phyloP scores from a whole-genome alignment of 1,140 invertebrate genomes.

The Heliconius himera region DNA sequence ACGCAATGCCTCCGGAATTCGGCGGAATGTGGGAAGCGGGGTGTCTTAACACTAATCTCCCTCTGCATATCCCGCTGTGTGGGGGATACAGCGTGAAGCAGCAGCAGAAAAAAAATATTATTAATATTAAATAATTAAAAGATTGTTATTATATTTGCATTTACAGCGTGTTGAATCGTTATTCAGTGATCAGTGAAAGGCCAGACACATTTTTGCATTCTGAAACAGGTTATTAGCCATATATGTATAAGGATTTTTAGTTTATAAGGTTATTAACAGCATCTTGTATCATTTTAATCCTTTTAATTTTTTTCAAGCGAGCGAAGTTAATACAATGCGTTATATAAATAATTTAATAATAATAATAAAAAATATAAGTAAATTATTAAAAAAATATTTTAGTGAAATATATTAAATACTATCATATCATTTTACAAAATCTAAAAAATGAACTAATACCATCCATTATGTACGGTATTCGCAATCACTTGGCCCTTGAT shows the following conservation, averaged over 20 bases:
- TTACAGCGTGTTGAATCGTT: background rate
- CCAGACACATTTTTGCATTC: background rate
- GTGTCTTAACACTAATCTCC: too few relatives aligned
- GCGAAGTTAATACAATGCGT: background rate
- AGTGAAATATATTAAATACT: too few relatives aligned
- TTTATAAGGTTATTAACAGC: background rate
- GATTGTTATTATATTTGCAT: background rate
- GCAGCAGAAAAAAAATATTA: too few relatives aligned
- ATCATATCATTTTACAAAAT: too few relatives aligned
- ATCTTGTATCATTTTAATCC: background rate
- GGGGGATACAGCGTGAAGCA: too few relatives aligned
- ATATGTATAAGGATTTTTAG: background rate
- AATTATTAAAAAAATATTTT: background rate
- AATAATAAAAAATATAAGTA: background rate
- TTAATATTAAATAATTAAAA: background rate
- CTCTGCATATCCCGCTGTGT: too few relatives aligned
- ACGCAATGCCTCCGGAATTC: too few relatives aligned
- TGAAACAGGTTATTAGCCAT: conserved; percentile 2
- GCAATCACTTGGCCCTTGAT: conserved; percentile 10
- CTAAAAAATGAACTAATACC: background rate
- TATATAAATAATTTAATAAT: background rate
- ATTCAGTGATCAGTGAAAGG: background rate
- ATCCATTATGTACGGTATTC: conserved; percentile 6
- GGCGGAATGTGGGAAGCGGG: too few relatives aligned
- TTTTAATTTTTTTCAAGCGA: background rate